phyloP scores from a whole-genome alignment of 2,888 invertebrate genomes.

The Cynaeus angustus region DNA sequence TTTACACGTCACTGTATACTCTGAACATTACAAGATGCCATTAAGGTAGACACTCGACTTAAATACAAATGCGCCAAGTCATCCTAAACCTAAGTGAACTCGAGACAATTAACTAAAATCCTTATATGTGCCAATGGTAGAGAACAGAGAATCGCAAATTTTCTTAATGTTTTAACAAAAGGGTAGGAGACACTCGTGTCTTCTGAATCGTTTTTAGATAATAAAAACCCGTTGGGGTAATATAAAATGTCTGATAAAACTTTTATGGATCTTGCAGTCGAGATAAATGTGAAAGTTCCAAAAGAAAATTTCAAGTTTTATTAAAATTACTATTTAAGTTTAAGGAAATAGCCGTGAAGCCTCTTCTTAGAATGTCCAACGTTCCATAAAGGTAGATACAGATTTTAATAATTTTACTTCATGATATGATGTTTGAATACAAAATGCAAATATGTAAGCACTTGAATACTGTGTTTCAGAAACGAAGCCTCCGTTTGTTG shows the following conservation, averaged over 20 bases:
- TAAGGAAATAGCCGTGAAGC: constrained; percentile 15
- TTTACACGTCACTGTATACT: constrained; percentile 40
- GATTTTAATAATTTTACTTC: too few species aligned
- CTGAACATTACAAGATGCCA: constrained; percentile 34
- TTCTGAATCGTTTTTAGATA: constrained; percentile 35
- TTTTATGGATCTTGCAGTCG: constrained; percentile 41
- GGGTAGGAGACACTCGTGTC: constrained; percentile 22
- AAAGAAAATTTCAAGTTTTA: constrained; percentile 36
- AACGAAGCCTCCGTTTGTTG: too few species aligned
- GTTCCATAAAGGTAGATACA: not conserved
- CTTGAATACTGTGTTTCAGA: too few species aligned
- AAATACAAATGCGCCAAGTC: constrained; percentile 38
- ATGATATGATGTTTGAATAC: too few species aligned
- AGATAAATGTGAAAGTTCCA: constrained; percentile 38
- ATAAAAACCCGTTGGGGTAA: constrained; percentile 36
- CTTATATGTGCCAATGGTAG: not conserved
- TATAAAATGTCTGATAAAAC: constrained; percentile 44
- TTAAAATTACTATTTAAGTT: constrained; percentile 43
- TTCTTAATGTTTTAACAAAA: constrained; percentile 24
- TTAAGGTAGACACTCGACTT: constrained; percentile 33
- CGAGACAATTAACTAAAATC: constrained; percentile 15
- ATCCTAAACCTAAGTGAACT: constrained; percentile 5
- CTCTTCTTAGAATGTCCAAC: constrained; percentile 3
- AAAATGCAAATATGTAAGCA: too few species aligned
- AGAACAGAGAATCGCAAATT: constrained; percentile 1